Evolutionary conservation across 30 jellyfish, hydroid and myxozoan genomes (phyloP), one percentile per base, ranked within the genome.

Genomic region (Mastigias papua): DNA sequence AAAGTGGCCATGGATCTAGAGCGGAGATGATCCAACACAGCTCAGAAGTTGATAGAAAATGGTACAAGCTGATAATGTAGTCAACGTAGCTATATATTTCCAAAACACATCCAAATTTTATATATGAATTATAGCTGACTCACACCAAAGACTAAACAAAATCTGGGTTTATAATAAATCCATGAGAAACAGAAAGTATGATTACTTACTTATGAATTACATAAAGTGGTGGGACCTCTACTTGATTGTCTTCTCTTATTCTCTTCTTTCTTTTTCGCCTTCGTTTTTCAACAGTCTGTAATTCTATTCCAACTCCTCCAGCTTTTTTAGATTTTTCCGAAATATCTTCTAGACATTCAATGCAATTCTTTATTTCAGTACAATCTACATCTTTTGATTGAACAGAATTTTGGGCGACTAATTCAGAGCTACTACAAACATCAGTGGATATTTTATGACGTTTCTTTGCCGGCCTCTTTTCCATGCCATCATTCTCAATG

Each of bases 121-220:
- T 46, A 6, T 46, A 46, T 46, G 8, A 6, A 46, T 16, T 6
- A 16, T 46, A 46, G 8, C 8, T 46, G 8, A 46, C 16, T 46
- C 16, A 46, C 60, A 16, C 16, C 8, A 6, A 46, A 6, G 60
- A 6, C 60, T 46, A 46, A 16, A 16, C 67, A 51, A 51, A 51
- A 51, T 5, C 67, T 13, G 17, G 5, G 25, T 5, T 2, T 21
- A 51, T 4, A 51, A 51, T 20, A 63, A 63, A 11, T 63, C 5
- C 30, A 63, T 63, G 19, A n/a, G n/a, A n/a, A n/a, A n/a, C n/a
- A n/a, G n/a, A n/a, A n/a, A n/a, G n/a, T n/a, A n/a, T n/a, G n/a
- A n/a, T n/a, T n/a, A n/a, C 83, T 27, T 72, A 72, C 83, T 72
- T 72, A n/a, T 48, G 65, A 34, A 72, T 72, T 9, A 72, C 83